phyloP scores from a whole-genome alignment of 92 coral and sea anemone genomes.

The Heliopora coerulea region DNA sequence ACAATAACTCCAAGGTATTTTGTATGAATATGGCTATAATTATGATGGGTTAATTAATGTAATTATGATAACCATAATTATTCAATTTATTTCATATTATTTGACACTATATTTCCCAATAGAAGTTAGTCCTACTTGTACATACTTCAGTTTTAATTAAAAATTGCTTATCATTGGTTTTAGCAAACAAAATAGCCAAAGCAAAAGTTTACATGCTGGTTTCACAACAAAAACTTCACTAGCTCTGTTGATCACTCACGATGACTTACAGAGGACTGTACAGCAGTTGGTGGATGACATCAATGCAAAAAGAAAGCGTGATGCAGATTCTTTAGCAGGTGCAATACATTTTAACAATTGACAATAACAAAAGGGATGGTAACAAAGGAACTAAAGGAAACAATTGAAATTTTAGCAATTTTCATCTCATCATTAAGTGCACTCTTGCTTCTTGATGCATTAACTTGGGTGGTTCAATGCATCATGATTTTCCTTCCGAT shows the following conservation, averaged over 20 bases:
- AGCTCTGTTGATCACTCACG: conserved; percentile 46
- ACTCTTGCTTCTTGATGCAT: too few relatives aligned
- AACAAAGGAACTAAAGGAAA: too few relatives aligned
- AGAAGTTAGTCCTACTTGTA: neutral
- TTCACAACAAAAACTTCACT: conserved; percentile 23
- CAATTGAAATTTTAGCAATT: too few relatives aligned
- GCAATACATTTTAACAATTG: neutral
- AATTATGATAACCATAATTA: neutral
- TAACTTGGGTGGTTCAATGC: too few relatives aligned
- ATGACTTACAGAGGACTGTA: conserved; percentile 77
- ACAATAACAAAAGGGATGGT: too few relatives aligned
- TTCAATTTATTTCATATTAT: neutral
- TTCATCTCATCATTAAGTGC: too few relatives aligned
- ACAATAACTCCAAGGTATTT: conserved; percentile 11
- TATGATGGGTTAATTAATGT: neutral
- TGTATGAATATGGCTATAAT: neutral
- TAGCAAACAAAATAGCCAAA: neutral
- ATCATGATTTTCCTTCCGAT: too few relatives aligned
- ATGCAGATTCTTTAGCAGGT: conserved; percentile 81
- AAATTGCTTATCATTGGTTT: neutral
- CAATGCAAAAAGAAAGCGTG: conserved; percentile 91
- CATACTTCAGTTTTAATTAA: neutral
- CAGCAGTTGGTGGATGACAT: conserved; percentile 94
- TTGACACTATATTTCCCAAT: too few relatives aligned
- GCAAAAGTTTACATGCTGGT: conserved; percentile 1